Conservation (phyloP, 2,888 invertebrate genomes). For the Hydriomena furcata region DNA sequence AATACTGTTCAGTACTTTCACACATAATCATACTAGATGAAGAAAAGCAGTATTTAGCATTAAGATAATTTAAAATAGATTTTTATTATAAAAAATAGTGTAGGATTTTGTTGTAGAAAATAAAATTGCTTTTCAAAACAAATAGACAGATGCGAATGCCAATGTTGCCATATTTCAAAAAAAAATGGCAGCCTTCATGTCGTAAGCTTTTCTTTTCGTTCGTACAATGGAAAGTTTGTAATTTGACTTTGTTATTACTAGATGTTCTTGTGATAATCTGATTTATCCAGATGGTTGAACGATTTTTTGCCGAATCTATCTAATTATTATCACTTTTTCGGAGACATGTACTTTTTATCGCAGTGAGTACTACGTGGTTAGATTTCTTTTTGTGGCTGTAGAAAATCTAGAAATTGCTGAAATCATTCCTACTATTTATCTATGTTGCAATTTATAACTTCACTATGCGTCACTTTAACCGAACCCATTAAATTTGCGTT, state of each 20-base stretch:
- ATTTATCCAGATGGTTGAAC: conserved; percentile 53
- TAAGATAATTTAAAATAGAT: too few relatives aligned
- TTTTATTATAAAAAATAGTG: too few relatives aligned
- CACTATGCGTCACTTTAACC: not conserved
- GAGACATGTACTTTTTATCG: conserved; percentile 65
- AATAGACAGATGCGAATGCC: conserved; percentile 1
- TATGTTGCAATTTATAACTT: not conserved
- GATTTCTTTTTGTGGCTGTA: conserved; percentile 55
- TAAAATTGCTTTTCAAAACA: too few relatives aligned
- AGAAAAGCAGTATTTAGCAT: too few relatives aligned
- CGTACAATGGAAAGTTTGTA: conserved; percentile 70
- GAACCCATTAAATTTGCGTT: conserved; percentile 30
- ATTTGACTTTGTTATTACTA: conserved; percentile 54
- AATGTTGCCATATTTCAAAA: conserved; percentile 71
- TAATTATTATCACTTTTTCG: conserved; percentile 50
- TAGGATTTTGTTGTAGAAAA: too few relatives aligned
- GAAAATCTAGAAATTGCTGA: conserved; percentile 41
- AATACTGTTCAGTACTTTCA: too few relatives aligned
- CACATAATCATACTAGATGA: too few relatives aligned
- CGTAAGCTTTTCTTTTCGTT: conserved; percentile 81
- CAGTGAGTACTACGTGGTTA: conserved; percentile 80
- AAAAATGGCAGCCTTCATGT: conserved; percentile 82
- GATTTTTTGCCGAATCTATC: conserved; percentile 50
- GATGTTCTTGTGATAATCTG: conserved; percentile 59
- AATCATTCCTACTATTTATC: conserved; percentile 23